Conservation (phyloP, 2,888 invertebrate genomes). For the Apeira syringaria region DNA sequence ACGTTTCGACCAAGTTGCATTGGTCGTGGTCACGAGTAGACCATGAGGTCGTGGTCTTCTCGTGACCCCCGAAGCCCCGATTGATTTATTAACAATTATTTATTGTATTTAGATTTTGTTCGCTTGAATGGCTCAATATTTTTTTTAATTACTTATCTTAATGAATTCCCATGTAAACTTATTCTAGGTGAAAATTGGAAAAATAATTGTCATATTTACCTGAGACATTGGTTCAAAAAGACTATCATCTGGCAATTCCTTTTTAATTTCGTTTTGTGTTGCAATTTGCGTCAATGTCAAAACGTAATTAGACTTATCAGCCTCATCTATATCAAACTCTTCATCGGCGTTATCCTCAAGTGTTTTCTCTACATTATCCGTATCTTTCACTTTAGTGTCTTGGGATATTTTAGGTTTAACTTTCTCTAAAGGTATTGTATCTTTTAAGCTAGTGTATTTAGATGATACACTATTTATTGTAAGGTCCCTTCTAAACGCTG, state of each 20-base stretch:
- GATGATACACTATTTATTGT: slow-evolving; percentile 83
- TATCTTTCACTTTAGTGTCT: slow-evolving; percentile 25
- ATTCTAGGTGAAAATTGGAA: too few species aligned
- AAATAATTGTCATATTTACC: too few species aligned
- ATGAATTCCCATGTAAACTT: too few species aligned
- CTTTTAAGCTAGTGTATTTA: slow-evolving; percentile 64
- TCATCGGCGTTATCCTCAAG: slow-evolving; percentile 40
- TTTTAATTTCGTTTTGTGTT: slow-evolving; percentile 36
- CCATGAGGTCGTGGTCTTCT: too few species aligned
- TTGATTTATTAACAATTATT: too few species aligned
- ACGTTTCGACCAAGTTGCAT: too few species aligned
- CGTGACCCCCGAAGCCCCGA: too few species aligned
- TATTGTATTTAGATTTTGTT: too few species aligned
- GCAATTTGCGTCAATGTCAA: slow-evolving; percentile 86
- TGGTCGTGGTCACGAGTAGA: too few species aligned
- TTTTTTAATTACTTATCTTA: too few species aligned
- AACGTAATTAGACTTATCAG: slow-evolving; percentile 86
- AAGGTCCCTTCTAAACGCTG: slow-evolving; percentile 84
- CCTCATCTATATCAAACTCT: slow-evolving; percentile 60
- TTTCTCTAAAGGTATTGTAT: slow-evolving; percentile 34
- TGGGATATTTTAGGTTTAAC: slow-evolving; percentile 31
- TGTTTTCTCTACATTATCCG: slow-evolving; percentile 22
- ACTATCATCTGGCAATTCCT: slow-evolving; percentile 49
- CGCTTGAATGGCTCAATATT: too few species aligned
- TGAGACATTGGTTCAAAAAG: slow-evolving; percentile 86